Evolutionary conservation across 2,888 invertebrate genomes (phyloP).

Genomic region (Caenorhabditis zanzibari): DNA sequence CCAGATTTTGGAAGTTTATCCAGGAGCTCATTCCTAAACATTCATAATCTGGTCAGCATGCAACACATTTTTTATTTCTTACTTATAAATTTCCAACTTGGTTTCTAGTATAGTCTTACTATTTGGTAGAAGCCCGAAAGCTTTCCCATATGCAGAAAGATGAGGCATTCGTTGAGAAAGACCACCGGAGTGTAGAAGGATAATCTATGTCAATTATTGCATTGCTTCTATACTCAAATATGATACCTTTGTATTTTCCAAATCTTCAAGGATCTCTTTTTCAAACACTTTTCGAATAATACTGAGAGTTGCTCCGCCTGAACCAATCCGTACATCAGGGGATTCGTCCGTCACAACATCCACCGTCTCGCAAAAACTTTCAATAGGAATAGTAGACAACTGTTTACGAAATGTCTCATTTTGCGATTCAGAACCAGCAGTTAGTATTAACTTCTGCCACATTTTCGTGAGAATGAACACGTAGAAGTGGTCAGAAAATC

Average conservation of each 20-base stretch:
- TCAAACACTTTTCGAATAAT: constrained; percentile 43
- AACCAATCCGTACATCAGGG: constrained; percentile 51
- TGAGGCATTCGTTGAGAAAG: constrained; percentile 85
- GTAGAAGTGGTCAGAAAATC: constrained; percentile 32
- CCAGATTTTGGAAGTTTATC: constrained; percentile 76
- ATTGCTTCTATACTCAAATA: neutral
- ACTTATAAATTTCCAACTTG: constrained; percentile 83
- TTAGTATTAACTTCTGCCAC: constrained; percentile 71
- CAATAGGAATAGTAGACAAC: constrained; percentile 21
- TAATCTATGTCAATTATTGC: constrained; percentile 66
- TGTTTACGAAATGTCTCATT: constrained; percentile 50
- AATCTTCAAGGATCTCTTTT: neutral
- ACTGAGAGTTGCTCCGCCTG: constrained; percentile 69
- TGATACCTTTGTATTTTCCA: constrained; percentile 13
- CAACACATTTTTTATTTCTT: neutral
- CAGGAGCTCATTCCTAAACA: constrained; percentile 74
- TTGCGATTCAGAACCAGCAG: constrained; percentile 67
- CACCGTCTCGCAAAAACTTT: constrained; percentile 12
- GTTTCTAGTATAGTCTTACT: constrained; percentile 83
- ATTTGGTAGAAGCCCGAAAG: constrained; percentile 84
- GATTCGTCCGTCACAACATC: constrained; percentile 58
- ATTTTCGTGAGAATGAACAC: constrained; percentile 42
- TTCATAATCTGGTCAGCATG: constrained; percentile 64
- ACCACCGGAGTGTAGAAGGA: constrained; percentile 85
- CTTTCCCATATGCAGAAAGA: constrained; percentile 84